phyloP scores from a whole-genome alignment of 2,797 vertebrate species.

The Gallinago nigripennis region DNA sequence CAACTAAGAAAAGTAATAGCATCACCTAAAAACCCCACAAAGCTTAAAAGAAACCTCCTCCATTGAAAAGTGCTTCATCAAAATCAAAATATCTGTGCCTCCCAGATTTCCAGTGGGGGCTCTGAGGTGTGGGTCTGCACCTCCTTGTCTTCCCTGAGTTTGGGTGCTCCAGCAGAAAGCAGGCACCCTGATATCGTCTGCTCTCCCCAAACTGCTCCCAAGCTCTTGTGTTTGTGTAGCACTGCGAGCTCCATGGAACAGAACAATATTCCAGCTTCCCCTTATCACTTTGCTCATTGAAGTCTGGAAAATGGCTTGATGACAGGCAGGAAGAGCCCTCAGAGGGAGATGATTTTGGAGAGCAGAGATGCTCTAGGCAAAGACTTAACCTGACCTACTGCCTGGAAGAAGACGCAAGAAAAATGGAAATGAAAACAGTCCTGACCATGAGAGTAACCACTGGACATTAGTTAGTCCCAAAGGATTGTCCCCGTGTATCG shows the following conservation, averaged over 20 bases:
- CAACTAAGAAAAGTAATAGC: background rate
- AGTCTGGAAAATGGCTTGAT: background rate
- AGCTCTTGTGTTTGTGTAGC: background rate
- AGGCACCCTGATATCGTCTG: accelerated
- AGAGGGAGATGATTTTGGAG: background rate
- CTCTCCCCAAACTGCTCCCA: background rate
- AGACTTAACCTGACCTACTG: background rate
- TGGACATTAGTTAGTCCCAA: background rate
- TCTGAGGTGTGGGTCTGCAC: background rate
- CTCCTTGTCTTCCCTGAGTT: accelerated
- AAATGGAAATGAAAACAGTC: background rate
- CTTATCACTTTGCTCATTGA: background rate
- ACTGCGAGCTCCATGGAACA: accelerated
- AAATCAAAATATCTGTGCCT: background rate
- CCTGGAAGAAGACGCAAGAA: background rate
- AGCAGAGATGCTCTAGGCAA: background rate
- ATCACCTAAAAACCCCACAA: background rate
- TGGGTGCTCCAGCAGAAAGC: background rate
- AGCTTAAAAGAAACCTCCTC: background rate
- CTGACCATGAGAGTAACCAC: background rate
- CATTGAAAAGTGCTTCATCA: background rate
- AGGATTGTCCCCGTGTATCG: background rate
- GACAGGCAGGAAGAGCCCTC: background rate
- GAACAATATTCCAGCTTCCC: background rate
- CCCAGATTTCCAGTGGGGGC: background rate